These are phyloP conservation scores for Eupithecia exiguata DNA, from an alignment of 2,888 invertebrate species.

Conservation along the genomic window DNA sequence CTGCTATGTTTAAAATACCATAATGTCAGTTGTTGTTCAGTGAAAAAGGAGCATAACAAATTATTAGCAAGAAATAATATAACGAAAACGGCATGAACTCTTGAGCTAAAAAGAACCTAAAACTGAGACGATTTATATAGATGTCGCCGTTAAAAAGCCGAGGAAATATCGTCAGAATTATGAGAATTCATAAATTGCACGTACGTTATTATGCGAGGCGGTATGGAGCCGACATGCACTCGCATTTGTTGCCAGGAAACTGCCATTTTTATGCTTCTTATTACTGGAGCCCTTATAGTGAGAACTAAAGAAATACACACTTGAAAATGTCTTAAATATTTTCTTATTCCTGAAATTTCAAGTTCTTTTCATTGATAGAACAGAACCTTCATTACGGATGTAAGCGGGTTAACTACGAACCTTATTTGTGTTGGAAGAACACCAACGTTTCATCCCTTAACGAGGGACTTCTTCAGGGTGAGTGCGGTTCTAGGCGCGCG, in stretches of 20 bases:
- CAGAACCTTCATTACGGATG: too few relatives aligned
- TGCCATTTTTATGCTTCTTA: conserved; percentile 31
- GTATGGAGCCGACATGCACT: conserved; percentile 30
- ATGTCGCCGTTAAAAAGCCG: conserved; percentile 49
- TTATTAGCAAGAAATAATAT: neutral
- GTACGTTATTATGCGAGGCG: conserved; percentile 34
- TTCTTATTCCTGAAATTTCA: neutral
- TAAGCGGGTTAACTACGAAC: too few relatives aligned
- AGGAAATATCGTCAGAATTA: conserved; percentile 48
- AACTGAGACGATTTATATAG: conserved; percentile 55
- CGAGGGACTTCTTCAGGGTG: too few relatives aligned
- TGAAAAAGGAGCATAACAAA: neutral
- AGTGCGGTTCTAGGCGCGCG: too few relatives aligned
- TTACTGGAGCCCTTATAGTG: conserved; percentile 11
- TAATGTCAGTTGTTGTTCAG: neutral
- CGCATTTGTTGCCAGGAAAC: conserved; percentile 34
- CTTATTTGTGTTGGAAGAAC: too few relatives aligned
- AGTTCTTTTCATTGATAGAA: neutral
- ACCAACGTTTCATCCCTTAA: too few relatives aligned
- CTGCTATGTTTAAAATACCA: neutral
- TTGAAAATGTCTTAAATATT: neutral
- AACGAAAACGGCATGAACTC: conserved; percentile 13
- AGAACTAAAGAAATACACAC: neutral
- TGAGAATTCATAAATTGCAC: conserved; percentile 44
- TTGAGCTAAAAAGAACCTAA: conserved; percentile 27